Conservation (phyloP, 2,113 vertebrate species). For the Microcebus lehilahytsara region DNA sequence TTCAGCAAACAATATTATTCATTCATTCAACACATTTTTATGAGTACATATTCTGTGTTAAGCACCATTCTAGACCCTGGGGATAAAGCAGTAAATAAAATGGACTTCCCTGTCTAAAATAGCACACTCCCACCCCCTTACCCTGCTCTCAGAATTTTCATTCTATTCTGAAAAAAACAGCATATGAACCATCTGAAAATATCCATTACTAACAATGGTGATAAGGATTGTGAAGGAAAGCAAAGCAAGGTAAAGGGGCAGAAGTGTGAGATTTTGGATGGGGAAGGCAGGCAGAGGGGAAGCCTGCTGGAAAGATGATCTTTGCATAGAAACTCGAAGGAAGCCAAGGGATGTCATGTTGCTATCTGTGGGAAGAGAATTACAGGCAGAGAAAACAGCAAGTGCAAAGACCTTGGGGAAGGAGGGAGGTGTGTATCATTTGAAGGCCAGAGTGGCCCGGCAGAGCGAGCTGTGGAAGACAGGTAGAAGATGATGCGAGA, state of each 20-base stretch:
- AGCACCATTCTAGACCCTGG: not conserved
- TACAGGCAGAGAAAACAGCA: too few relatives aligned
- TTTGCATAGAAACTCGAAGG: not conserved
- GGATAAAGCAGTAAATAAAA: not conserved
- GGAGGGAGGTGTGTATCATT: not conserved
- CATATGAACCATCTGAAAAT: not conserved
- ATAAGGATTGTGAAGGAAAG: not conserved
- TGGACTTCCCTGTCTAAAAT: not conserved
- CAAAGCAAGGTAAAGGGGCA: not conserved
- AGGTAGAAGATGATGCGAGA: not conserved
- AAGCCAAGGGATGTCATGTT: not conserved
- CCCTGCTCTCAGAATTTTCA: not conserved
- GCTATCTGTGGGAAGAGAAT: not conserved
- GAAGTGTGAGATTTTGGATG: not conserved
- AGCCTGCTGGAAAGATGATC: not conserved
- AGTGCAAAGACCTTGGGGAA: not conserved
- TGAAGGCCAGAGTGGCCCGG: not conserved
- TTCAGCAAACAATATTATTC: not conserved
- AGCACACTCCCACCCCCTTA: not conserved
- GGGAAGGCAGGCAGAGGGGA: not conserved
- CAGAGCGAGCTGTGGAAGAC: not conserved
- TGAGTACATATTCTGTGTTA: not conserved
- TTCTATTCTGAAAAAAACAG: not conserved
- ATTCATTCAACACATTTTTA: not conserved
- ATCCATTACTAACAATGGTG: not conserved